phyloP scores from a whole-genome alignment of 2,888 invertebrate genomes.

The Corbicula japonica region DNA sequence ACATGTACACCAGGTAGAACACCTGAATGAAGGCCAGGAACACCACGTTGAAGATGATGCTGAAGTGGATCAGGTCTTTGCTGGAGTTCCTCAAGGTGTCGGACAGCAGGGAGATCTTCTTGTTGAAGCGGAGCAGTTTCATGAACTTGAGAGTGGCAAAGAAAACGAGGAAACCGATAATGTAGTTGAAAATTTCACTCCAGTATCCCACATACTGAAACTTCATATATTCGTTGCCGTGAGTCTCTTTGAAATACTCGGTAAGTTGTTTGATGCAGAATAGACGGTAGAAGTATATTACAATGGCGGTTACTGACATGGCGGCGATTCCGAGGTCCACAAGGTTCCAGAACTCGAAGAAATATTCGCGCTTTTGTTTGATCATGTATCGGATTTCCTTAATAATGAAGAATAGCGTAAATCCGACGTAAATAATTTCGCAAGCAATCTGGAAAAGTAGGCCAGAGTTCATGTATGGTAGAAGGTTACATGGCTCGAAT shows the following conservation, averaged over 20 bases:
- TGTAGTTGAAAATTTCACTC: conserved; percentile 87
- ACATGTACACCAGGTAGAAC: conserved; percentile 84
- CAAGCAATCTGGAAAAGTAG: conserved; percentile 83
- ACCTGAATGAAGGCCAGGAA: conserved; percentile 86
- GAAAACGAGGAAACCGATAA: conserved; percentile 87
- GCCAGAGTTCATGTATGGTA: conserved; percentile 81
- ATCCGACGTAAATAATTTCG: conserved; percentile 80
- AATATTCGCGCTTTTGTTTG: conserved; percentile 82
- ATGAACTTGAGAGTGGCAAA: conserved; percentile 88
- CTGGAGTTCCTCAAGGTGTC: conserved; percentile 82
- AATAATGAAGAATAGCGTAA: conserved; percentile 85
- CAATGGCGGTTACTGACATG: conserved; percentile 83
- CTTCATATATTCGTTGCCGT: conserved; percentile 85
- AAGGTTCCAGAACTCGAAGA: conserved; percentile 84
- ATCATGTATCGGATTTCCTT: conserved; percentile 82
- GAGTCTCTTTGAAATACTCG: conserved; percentile 85
- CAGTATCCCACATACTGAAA: conserved; percentile 87
- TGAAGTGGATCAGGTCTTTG: conserved; percentile 83
- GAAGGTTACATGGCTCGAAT: conserved; percentile 85
- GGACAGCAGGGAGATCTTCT: conserved; percentile 83
- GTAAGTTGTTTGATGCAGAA: conserved; percentile 84
- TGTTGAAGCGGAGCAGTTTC: conserved; percentile 87
- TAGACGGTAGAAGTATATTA: conserved; percentile 84
- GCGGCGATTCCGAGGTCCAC: conserved; percentile 82
- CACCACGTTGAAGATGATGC: conserved; percentile 85